A percentile compares a stretch with the other conserved stretches of the same genome.
These are phyloP conservation scores for Ophion slaviceki DNA, from an alignment of 2,888 invertebrate species.

Conservation along the genomic window DNA sequence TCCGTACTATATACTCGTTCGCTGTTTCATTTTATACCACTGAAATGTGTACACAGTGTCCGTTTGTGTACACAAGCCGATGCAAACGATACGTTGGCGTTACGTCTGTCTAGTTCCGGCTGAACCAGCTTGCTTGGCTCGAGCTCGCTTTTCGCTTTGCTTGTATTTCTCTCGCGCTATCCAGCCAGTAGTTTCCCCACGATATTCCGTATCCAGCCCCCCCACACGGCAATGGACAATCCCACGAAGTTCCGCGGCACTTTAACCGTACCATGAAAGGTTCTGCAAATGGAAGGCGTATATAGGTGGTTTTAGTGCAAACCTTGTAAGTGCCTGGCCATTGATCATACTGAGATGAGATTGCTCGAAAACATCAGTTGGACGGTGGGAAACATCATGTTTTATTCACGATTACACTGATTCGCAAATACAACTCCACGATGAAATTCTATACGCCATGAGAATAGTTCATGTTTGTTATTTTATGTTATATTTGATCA, in stretches of 20 bases:
- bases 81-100: conserved; percentile 50
- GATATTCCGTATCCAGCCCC: conserved; percentile 26
- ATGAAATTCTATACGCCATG: neutral
- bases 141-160: conserved; percentile 7
- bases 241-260: conserved; percentile 32
- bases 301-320: conserved; percentile 16
- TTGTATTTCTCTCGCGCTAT: conserved; percentile 20
- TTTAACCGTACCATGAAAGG: conserved; percentile 6
- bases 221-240: neutral
- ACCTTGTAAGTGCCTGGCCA: conserved; percentile 20
- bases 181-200: neutral
- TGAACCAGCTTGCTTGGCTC: conserved; percentile 17
- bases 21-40: conserved; percentile 34
- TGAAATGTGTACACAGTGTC: conserved; percentile 23
- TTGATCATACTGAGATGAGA: conserved; percentile 9
- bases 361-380: conserved; percentile 7
- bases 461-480: no score
- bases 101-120: conserved; percentile 26
- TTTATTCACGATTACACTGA: neutral
- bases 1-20: conserved; percentile 1
- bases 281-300: conserved; percentile 29
- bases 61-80: conserved; percentile 46
- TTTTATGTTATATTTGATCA: no score
- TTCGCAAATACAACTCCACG: neutral
- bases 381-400: neutral